A percentile compares a stretch with the other conserved stretches of the same genome.
Conservation (phyloP, 2,888 invertebrate genomes). For the Dorcus parallelipipedus region DNA sequence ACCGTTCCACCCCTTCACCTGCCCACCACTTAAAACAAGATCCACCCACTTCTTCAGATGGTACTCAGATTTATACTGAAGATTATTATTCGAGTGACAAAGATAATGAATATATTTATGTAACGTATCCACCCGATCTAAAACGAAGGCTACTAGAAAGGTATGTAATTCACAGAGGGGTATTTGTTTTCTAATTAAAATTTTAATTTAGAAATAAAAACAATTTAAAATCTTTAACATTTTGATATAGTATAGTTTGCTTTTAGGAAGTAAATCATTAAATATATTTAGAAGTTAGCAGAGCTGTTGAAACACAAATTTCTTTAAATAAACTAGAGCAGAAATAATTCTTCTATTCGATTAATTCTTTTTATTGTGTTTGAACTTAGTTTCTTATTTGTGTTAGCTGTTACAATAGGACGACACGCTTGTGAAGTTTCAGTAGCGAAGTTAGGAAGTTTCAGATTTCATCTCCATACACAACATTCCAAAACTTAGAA, state of each 20-base stretch:
- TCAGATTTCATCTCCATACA: slow-evolving; percentile 4
- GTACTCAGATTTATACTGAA: slow-evolving; percentile 34
- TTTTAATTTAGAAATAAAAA: slow-evolving; percentile 20
- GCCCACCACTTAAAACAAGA: slow-evolving; percentile 55
- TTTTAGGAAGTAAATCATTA: neutral
- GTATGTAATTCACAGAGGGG: slow-evolving; percentile 48
- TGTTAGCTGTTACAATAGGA: slow-evolving; percentile 78
- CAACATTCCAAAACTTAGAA: slow-evolving; percentile 1
- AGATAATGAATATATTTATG: slow-evolving; percentile 79
- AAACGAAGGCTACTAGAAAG: slow-evolving; percentile 80
- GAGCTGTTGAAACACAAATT: too few species aligned
- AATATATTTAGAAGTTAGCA: too few species aligned
- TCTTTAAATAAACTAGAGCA: too few species aligned
- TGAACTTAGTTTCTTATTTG: slow-evolving; percentile 10
- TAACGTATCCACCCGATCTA: slow-evolving; percentile 82
- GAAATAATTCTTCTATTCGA: too few species aligned
- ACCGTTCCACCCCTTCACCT: slow-evolving; percentile 65
- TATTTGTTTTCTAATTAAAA: slow-evolving; percentile 18
- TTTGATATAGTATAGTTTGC: neutral
- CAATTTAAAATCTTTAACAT: neutral
- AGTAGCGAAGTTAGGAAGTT: slow-evolving; percentile 1
- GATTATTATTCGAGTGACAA: slow-evolving; percentile 48
- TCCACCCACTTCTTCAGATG: slow-evolving; percentile 35
- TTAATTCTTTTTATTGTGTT: too few species aligned
- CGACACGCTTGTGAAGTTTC: slow-evolving; percentile 65